Base-by-base conservation (phyloP, 2,888 invertebrate species). In the Stenotaenia linearis region DNA sequence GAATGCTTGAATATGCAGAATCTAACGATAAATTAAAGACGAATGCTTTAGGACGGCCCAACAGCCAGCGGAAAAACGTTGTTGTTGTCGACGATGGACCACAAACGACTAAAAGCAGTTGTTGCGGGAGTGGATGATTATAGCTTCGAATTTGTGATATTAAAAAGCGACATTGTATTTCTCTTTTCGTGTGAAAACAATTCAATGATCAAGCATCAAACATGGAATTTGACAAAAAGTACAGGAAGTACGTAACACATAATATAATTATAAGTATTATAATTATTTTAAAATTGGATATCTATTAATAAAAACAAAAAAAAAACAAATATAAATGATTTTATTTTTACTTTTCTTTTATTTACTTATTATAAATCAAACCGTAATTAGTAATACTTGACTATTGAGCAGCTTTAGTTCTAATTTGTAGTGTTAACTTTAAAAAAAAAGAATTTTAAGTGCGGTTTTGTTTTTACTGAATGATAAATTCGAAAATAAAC, bases 1-100 rank as follows among this genome's bases (percentile, higher is more conserved):
- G 91, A 83, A 93, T 95, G 92, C 90, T 94, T 30, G 85, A 85
- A 79, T 83, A 84, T 45, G 85, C 86, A 3, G 84, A 85, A 79
- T 84, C 84, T 69, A 83, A 83, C 78, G 85, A 85, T 74, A 82
- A 84, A 37, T 84, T 85, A 32, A 84, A 84, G 81, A 81, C 82
- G 21, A 81, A 81, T 12, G 79, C 81, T 9, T 45, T 81, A n/a
- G 79, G 80, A n/a, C 75, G 82, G n/a, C 79, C 79, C 9, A 79
- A 80, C 25, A 80, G 80, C 32, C 77, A 81, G 28, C 45, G 80
- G 37, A 79, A 80, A 40, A 79, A 79, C 69, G 83, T 84, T 7
- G 83, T 84, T 15, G 84, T 84, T 7, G 84, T 84, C 1, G 84
- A 84, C 28, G 83, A 84, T 77, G 83, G 82, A 28, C 79, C 81